A percentile compares a stretch with the other conserved stretches of the same genome.
phyloP scores from a whole-genome alignment of 2,797 vertebrate genomes.

The Scarus forsteni region DNA sequence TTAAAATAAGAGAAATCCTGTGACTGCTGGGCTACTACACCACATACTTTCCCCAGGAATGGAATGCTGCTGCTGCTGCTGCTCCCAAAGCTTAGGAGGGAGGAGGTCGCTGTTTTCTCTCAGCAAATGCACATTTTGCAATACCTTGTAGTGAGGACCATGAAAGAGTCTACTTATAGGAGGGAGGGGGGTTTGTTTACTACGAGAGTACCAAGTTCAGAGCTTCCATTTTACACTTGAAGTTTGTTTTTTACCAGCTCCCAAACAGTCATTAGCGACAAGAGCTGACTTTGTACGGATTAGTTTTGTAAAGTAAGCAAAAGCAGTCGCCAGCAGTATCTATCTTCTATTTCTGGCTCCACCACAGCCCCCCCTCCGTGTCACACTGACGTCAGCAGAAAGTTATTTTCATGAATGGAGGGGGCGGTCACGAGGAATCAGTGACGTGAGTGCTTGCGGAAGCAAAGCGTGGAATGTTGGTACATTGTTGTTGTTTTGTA shows the following conservation, averaged over 20 bases:
- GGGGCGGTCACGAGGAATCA: conserved; percentile 88
- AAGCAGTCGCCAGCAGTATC: conserved; percentile 75
- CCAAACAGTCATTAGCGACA: conserved; percentile 1
- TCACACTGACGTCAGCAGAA: conserved; percentile 87
- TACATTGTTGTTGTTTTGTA: conserved; percentile 91
- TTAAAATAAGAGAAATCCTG: conserved; percentile 77
- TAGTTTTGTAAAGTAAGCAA: conserved; percentile 76
- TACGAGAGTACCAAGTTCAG: conserved; percentile 7
- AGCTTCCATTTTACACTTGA: neutral
- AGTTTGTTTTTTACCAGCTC: neutral
- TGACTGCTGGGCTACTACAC: conserved; percentile 76
- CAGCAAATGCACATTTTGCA: conserved; percentile 62
- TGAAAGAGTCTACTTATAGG: conserved; percentile 9
- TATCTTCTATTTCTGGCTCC: conserved; percentile 85
- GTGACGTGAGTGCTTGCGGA: conserved; percentile 89
- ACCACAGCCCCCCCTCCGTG: conserved; percentile 38
- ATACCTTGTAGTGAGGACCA: conserved; percentile 42
- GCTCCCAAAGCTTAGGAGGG: conserved; percentile 47
- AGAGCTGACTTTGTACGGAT: conserved; percentile 41
- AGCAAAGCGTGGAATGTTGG: conserved; percentile 88
- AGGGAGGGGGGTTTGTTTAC: neutral
- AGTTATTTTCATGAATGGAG: conserved; percentile 94
- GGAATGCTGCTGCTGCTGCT: conserved; percentile 70
- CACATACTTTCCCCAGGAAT: conserved; percentile 77
- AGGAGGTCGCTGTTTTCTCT: conserved; percentile 55